phyloP scores from a whole-genome alignment of 2,797 vertebrate genomes.

The Periparus ater region DNA sequence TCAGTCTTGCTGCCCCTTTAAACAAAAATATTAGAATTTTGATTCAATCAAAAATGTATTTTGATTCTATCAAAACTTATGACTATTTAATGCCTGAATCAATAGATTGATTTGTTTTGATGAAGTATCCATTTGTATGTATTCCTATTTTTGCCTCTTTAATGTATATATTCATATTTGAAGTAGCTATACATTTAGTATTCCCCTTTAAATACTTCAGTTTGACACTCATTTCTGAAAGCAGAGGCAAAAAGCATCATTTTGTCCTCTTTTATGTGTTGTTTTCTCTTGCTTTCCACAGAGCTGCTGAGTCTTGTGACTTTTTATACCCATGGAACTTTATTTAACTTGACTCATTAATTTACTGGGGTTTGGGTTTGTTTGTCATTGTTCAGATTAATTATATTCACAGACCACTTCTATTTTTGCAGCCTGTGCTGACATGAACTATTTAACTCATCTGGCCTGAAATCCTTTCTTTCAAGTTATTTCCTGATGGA shows the following conservation, averaged over 20 bases:
- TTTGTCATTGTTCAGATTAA: not conserved
- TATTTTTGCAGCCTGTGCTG: not conserved
- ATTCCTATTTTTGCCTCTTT: not conserved
- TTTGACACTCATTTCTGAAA: not conserved
- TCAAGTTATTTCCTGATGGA: not conserved
- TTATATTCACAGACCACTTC: not conserved
- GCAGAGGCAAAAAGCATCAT: not conserved
- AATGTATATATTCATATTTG: not conserved
- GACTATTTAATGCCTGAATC: not conserved
- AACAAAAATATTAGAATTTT: not conserved
- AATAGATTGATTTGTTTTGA: not conserved
- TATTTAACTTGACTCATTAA: not conserved
- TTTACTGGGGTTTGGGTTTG: not conserved
- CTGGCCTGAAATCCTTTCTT: constrained; percentile 5
- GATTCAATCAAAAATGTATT: not conserved
- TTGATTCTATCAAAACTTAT: not conserved
- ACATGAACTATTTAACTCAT: not conserved
- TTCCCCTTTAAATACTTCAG: not conserved
- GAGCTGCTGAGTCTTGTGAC: not conserved
- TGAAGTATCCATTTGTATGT: not conserved
- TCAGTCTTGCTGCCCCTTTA: not conserved
- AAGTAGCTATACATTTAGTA: not conserved
- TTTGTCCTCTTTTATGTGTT: not conserved
- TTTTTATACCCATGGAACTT: not conserved
- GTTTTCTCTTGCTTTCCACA: not conserved